Conservation (phyloP, 2,888 invertebrate species). For the Loripinus fragilis region DNA sequence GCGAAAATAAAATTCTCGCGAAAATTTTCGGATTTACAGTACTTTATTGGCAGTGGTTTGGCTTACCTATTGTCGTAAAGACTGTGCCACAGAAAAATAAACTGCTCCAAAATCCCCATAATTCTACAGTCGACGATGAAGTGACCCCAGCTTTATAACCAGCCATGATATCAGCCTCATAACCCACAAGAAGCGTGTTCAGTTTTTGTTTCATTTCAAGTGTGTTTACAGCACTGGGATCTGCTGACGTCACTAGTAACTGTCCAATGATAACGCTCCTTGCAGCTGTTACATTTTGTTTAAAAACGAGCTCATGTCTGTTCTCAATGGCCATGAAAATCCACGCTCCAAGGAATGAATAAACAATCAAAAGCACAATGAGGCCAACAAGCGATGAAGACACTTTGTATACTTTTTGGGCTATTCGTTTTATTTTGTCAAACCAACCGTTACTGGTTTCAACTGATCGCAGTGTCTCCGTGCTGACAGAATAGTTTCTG, state of each 20-base stretch:
- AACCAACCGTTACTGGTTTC: slow-evolving; percentile 40
- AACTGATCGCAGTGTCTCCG: slow-evolving; percentile 1
- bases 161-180: slow-evolving; percentile 93
- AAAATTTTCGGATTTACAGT: too few species aligned
- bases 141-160: slow-evolving; percentile 83
- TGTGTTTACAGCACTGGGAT: slow-evolving; percentile 14
- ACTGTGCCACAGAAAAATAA: slow-evolving; percentile 84
- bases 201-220: neutral
- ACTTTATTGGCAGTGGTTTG: too few species aligned
- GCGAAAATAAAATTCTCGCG: too few species aligned
- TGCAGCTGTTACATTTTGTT: slow-evolving; percentile 92
- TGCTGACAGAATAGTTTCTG: neutral
- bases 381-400: slow-evolving; percentile 86
- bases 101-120: slow-evolving; percentile 83
- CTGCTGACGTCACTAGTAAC: slow-evolving; percentile 87
- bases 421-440: slow-evolving; percentile 40
- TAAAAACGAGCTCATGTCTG: slow-evolving; percentile 92
- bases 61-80: slow-evolving; percentile 84
- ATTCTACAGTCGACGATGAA: slow-evolving; percentile 86
- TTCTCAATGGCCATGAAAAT: slow-evolving; percentile 93
- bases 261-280: slow-evolving; percentile 91
- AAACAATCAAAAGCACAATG: slow-evolving; percentile 90
- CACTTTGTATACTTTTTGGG: slow-evolving; percentile 43
- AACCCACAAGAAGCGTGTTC: slow-evolving; percentile 89
- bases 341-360: slow-evolving; percentile 92